Percentiles rank a stretch among this genome's conserved stretches.
phyloP scores from a whole-genome alignment of 1,140 invertebrate genomes.

The Xylocopa sonorina region DNA sequence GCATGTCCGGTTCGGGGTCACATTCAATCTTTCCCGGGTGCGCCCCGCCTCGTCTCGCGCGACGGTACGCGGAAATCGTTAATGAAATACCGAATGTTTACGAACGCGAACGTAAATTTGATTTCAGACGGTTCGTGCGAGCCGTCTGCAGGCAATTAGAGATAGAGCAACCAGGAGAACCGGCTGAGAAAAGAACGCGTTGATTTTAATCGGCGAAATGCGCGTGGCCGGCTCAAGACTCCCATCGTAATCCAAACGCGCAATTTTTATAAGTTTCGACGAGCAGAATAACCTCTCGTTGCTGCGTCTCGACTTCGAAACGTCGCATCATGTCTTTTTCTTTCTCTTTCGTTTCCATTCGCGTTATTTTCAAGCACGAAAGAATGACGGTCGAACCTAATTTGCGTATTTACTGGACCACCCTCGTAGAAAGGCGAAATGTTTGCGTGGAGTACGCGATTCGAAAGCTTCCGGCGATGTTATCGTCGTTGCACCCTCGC shows the following conservation, averaged over 20 bases:
- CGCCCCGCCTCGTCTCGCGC: background rate
- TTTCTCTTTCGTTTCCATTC: background rate
- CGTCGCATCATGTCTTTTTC: background rate
- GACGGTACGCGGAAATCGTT: constrained; percentile 27
- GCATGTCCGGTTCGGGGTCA: background rate
- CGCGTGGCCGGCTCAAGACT: constrained; percentile 6
- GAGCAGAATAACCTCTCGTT: constrained; percentile 67
- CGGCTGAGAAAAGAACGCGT: constrained; percentile 29
- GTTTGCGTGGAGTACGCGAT: background rate
- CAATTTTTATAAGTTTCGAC: constrained; percentile 76
- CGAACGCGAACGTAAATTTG: constrained; percentile 30
- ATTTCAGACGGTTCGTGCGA: background rate
- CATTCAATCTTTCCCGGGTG: background rate
- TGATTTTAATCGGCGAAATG: constrained; percentile 59
- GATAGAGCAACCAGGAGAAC: constrained; percentile 16
- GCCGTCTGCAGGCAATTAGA: constrained; percentile 23
- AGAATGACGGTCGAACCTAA: constrained; percentile 58
- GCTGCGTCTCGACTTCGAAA: background rate
- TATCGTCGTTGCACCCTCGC: background rate
- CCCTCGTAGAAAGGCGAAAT: background rate
- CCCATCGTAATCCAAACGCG: constrained; percentile 46
- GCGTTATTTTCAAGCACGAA: constrained; percentile 7
- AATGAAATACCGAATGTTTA: constrained; percentile 29
- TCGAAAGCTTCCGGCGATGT: background rate
- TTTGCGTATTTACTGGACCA: constrained; percentile 66